Percentiles rank a stretch among this genome's conserved stretches.
These are phyloP conservation scores for Daptonema setosum DNA, from an alignment of 2,888 invertebrate species.

Conservation along the genomic window DNA sequence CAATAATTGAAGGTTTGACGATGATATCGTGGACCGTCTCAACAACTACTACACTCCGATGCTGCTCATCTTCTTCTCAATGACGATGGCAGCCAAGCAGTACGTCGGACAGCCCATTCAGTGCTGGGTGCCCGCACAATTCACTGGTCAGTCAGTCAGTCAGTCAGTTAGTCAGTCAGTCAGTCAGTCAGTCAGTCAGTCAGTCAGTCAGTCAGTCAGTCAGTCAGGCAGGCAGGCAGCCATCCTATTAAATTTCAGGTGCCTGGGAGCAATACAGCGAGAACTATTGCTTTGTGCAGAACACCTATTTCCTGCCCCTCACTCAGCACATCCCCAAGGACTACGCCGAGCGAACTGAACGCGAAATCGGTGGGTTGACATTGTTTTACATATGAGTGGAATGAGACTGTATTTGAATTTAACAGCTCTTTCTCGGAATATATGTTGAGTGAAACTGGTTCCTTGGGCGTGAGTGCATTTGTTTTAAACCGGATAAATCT, in stretches of 20 bases:
- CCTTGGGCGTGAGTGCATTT: no score
- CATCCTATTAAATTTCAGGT: no score
- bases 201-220: no score
- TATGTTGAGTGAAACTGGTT: no score
- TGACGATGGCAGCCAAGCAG: constrained; percentile 25
- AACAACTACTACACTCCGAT: constrained; percentile 28
- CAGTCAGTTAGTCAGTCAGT: no score
- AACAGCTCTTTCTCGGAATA: no score
- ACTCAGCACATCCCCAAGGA: constrained; percentile 21
- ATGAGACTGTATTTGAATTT: no score
- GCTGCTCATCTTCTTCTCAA: constrained; percentile 23
- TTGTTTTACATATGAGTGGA: no score
- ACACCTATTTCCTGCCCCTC: constrained; percentile 24
- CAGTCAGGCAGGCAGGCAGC: no score
- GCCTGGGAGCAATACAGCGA: constrained; percentile 27
- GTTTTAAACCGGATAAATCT: no score
- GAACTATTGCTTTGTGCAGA: constrained; percentile 27
- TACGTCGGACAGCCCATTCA: constrained; percentile 26
- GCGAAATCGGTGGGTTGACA: constrained; percentile 19
- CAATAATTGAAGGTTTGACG: constrained; percentile 26
- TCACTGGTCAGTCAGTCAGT: constrained; percentile 14
- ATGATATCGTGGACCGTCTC: constrained; percentile 24
- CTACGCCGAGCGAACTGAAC: constrained; percentile 15
- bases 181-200: no score
- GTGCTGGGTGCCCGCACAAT: constrained; percentile 27